Evolutionary conservation across 2,888 invertebrate genomes (phyloP).

Genomic region (Trichogramma dendrolimi): DNA sequence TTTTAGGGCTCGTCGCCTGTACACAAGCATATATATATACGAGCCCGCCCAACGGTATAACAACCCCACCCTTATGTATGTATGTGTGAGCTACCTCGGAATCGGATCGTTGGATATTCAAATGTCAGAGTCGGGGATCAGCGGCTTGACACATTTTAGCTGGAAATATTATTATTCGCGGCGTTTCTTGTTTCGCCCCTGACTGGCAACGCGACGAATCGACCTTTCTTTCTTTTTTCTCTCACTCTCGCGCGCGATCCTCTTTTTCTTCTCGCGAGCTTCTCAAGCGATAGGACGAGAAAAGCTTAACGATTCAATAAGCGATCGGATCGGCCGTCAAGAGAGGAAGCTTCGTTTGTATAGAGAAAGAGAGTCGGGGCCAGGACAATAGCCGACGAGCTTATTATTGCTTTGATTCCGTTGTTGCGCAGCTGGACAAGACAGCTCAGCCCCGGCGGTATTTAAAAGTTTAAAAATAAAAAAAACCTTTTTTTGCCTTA

Average conservation of each 20-base stretch:
- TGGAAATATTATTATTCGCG: constrained; percentile 49
- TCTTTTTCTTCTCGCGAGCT: constrained; percentile 2
- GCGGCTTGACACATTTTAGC: constrained; percentile 51
- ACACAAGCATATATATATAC: constrained; percentile 6
- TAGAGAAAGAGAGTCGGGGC: constrained; percentile 35
- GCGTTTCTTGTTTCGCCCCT: constrained; percentile 20
- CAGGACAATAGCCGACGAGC: no score
- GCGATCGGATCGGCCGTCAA: constrained; percentile 41
- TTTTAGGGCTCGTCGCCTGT: background rate
- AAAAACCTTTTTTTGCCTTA: no score
- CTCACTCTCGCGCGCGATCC: constrained; percentile 2
- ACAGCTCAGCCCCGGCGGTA: no score
- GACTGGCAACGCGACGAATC: constrained; percentile 11
- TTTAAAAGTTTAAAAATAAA: no score
- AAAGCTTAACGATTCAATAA: constrained; percentile 52
- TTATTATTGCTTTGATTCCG: no score
- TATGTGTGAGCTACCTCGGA: background rate
- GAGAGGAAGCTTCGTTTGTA: constrained; percentile 40
- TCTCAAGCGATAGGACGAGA: constrained; percentile 5
- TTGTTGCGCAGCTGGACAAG: no score
- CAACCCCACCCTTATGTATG: no score
- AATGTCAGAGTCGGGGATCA: constrained; percentile 50
- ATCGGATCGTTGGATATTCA: constrained; percentile 44
- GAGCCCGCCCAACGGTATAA: background rate
- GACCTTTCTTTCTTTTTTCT: constrained; percentile 14